phyloP scores from a whole-genome alignment of 2,888 invertebrate species.

The Leptothorax acervorum region DNA sequence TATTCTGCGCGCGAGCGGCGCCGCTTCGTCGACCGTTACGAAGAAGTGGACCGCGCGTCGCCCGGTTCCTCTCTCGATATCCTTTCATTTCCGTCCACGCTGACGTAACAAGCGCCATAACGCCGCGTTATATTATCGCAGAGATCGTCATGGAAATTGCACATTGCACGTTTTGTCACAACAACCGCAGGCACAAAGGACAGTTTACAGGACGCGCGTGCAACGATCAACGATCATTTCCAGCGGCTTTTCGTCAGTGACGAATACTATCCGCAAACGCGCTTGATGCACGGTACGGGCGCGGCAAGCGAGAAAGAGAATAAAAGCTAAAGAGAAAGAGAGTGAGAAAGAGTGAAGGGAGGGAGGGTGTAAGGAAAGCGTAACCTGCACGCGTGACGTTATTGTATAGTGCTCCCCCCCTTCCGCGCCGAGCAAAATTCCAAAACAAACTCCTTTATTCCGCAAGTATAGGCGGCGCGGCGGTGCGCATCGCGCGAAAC shows the following conservation, averaged over 20 bases:
- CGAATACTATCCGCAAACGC: conserved; percentile 48
- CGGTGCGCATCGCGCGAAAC: conserved; percentile 81
- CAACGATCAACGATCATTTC: conserved; percentile 75
- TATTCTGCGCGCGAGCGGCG: conserved; percentile 41
- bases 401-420: conserved; percentile 67
- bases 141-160: conserved; percentile 69
- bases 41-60: conserved; percentile 35
- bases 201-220: conserved; percentile 49
- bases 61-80: conserved; percentile 22
- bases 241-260: conserved; percentile 54
- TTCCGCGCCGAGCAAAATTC: conserved; percentile 73
- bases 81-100: conserved; percentile 66
- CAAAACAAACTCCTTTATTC: conserved; percentile 82
- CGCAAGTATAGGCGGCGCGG: conserved; percentile 80
- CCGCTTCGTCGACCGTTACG: conserved; percentile 29
- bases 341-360: conserved; percentile 52
- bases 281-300: conserved; percentile 21
- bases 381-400: conserved; percentile 71
- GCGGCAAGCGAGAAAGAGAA: background rate
- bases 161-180: conserved; percentile 72
- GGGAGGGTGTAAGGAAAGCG: conserved; percentile 45
- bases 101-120: conserved; percentile 43
- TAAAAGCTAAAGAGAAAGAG: conserved; percentile 1
- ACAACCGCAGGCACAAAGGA: conserved; percentile 54
- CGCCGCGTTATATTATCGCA: conserved; percentile 61